Percentiles rank a stretch among this genome's conserved stretches.
Conservation (phyloP, 2,888 invertebrate species). For the Rhyacophila evoluta region DNA sequence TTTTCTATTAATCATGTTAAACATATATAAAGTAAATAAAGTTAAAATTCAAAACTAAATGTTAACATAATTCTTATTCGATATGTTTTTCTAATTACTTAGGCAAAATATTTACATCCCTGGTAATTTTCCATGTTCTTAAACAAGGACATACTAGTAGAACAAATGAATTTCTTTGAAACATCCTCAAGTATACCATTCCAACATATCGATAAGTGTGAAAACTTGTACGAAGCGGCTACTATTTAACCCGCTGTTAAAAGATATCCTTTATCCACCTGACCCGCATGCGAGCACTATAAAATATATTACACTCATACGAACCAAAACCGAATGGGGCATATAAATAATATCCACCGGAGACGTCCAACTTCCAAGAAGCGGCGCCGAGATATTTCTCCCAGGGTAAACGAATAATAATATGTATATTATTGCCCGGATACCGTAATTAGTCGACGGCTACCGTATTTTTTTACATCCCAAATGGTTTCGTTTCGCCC, state of each 20-base stretch:
- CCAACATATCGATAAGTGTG: too few species aligned
- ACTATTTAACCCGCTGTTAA: not conserved
- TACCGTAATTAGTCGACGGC: slow-evolving; percentile 49
- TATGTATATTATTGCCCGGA: slow-evolving; percentile 30
- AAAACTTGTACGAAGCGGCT: slow-evolving; percentile 3
- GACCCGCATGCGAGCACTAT: not conserved
- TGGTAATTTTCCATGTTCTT: too few species aligned
- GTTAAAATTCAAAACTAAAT: too few species aligned
- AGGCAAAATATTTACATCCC: too few species aligned
- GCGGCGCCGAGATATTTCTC: slow-evolving; percentile 41
- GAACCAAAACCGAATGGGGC: not conserved
- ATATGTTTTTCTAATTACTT: too few species aligned
- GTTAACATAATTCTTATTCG: too few species aligned
- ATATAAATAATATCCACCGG: slow-evolving; percentile 6
- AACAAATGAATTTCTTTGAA: too few species aligned
- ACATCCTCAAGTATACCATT: too few species aligned
- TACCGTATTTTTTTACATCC: slow-evolving; percentile 52
- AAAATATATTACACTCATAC: not conserved
- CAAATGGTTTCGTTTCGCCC: slow-evolving; percentile 16
- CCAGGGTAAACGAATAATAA: slow-evolving; percentile 44
- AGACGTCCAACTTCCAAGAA: not conserved
- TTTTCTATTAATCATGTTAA: too few species aligned
- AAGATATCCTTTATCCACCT: not conserved
- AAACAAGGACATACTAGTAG: too few species aligned
- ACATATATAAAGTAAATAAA: too few species aligned